A percentile compares a stretch with the other conserved stretches of the same genome.
Conservation (phyloP, 2,888 invertebrate genomes). For the Mantis religiosa region DNA sequence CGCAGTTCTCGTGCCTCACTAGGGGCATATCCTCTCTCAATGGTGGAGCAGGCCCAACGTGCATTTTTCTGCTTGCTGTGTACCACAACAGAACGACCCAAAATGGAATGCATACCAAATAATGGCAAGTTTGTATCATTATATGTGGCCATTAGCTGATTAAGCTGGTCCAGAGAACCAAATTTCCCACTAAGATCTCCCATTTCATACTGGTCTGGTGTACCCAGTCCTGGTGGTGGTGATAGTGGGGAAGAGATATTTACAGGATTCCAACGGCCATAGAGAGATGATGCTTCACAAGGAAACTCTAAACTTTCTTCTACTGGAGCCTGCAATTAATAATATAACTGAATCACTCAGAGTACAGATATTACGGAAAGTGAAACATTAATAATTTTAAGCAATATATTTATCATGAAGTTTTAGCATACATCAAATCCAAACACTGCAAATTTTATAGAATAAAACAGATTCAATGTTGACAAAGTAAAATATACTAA, state of each 20-base stretch:
- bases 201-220: conserved; percentile 80
- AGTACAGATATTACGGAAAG: no score
- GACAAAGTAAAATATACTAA: no score
- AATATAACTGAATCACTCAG: background rate
- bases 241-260: conserved; percentile 60
- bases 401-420: no score
- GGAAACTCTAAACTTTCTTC: conserved; percentile 81
- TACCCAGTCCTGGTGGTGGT: conserved; percentile 62
- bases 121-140: conserved; percentile 80
- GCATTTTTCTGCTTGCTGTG: conserved; percentile 57
- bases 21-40: conserved; percentile 84
- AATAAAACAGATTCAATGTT: no score
- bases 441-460: no score
- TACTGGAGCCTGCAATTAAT: conserved; percentile 63
- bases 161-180: conserved; percentile 66
- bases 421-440: no score
- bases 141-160: conserved; percentile 47
- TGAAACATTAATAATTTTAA: no score
- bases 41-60: conserved; percentile 75
- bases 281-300: conserved; percentile 76
- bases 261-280: conserved; percentile 84
- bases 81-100: conserved; percentile 83
- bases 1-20: conserved; percentile 80
- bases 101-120: conserved; percentile 74
- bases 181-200: conserved; percentile 85